phyloP scores from a whole-genome alignment of 1,140 invertebrate species.

The Drosophila sp. region DNA sequence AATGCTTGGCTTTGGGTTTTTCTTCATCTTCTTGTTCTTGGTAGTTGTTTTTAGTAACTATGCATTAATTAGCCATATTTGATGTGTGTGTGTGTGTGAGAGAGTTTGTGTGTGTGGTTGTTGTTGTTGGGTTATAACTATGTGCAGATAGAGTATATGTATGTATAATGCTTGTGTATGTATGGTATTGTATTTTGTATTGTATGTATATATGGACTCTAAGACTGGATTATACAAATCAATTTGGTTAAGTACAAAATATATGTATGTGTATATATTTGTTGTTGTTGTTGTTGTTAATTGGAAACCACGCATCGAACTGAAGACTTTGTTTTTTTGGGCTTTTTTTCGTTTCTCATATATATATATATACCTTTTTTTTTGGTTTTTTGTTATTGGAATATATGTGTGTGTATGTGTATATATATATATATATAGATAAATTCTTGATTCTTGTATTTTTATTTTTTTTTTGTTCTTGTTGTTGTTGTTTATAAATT shows the following conservation, averaged over 20 bases:
- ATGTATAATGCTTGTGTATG: slow-evolving; percentile 26
- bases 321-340: slow-evolving; percentile 60
- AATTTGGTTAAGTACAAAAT: slow-evolving; percentile 69
- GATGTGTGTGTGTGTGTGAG: slow-evolving; percentile 36
- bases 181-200: slow-evolving; percentile 16
- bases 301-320: slow-evolving; percentile 76
- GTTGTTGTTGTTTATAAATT: slow-evolving; percentile 31
- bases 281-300: slow-evolving; percentile 48
- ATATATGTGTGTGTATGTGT: slow-evolving; percentile 49
- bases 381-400: neutral
- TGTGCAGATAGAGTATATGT: slow-evolving; percentile 36
- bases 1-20: slow-evolving; percentile 65
- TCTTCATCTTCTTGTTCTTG: slow-evolving; percentile 27
- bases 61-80: slow-evolving; percentile 68
- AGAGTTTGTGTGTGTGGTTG: slow-evolving; percentile 13
- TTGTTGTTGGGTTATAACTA: slow-evolving; percentile 43
- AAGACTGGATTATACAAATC: slow-evolving; percentile 63
- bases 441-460: slow-evolving; percentile 52
- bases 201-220: slow-evolving; percentile 9
- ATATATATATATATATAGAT: slow-evolving; percentile 20
- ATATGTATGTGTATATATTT: slow-evolving; percentile 46
- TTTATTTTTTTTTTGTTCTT: slow-evolving; percentile 28
- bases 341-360: neutral
- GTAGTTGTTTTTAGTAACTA: slow-evolving; percentile 68
- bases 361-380: too few species aligned